A percentile compares a stretch with the other conserved stretches of the same genome.
Conservation (phyloP, 64 coral and sea anemone species). For the Exaiptasia diaphana region DNA sequence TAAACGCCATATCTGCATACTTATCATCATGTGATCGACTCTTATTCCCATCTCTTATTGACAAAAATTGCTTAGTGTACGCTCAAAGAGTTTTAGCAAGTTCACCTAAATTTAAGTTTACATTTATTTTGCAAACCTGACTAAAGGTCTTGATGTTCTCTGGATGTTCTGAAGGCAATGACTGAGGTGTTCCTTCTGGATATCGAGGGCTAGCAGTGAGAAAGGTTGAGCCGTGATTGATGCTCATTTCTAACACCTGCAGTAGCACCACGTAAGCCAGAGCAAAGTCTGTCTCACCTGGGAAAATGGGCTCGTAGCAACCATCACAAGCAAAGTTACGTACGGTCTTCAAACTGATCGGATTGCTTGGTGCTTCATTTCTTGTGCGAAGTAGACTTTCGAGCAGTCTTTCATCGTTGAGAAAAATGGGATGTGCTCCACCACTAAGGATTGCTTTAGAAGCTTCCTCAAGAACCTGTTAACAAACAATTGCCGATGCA, state of each 20-base stretch:
- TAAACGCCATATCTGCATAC: no score
- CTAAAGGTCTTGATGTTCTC: slow-evolving; percentile 69
- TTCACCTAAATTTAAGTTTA: no score
- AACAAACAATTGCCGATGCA: background rate
- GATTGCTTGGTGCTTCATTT: slow-evolving; percentile 5
- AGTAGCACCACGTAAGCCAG: slow-evolving; percentile 57
- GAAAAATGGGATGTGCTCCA: slow-evolving; percentile 71
- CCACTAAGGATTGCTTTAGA: slow-evolving; percentile 70
- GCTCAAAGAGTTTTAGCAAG: no score
- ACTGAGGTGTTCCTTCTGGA: slow-evolving; percentile 62
- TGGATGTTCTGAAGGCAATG: slow-evolving; percentile 47
- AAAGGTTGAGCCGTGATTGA: slow-evolving; percentile 67
- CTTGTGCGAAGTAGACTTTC: slow-evolving; percentile 20
- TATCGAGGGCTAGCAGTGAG: slow-evolving; percentile 9
- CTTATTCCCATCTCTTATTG: no score
- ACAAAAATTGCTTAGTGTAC: no score
- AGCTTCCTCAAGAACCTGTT: slow-evolving; percentile 41
- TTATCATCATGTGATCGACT: no score
- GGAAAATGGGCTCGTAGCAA: slow-evolving; percentile 68
- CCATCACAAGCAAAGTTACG: slow-evolving; percentile 68
- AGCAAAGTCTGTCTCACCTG: slow-evolving; percentile 53
- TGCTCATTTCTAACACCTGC: slow-evolving; percentile 56
- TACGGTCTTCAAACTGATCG: slow-evolving; percentile 44
- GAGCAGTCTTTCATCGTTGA: slow-evolving; percentile 58
- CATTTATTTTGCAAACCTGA: slow-evolving; percentile 26